phyloP scores from a whole-genome alignment of 2,888 invertebrate genomes.

The Amiota mariae region DNA sequence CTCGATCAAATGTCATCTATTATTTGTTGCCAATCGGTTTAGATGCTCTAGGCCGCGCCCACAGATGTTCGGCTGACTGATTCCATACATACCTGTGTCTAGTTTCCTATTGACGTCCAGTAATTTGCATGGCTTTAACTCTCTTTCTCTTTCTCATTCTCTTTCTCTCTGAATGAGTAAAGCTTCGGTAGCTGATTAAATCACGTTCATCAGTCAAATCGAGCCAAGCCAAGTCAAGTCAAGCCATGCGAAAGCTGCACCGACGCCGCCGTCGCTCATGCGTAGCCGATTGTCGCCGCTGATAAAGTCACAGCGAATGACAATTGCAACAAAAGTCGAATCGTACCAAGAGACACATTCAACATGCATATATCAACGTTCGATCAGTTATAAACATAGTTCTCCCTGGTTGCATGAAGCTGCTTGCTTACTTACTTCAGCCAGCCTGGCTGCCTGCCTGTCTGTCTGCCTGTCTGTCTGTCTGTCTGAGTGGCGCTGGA shows the following conservation, averaged over 20 bases:
- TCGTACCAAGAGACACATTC: not conserved
- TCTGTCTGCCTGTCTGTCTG: too few species aligned
- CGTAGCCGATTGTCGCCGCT: conserved; percentile 43
- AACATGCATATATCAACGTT: conserved; percentile 7
- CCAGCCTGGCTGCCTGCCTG: too few species aligned
- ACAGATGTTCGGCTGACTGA: not conserved
- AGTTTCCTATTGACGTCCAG: too few species aligned
- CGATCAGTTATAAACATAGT: not conserved
- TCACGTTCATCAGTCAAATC: conserved; percentile 72
- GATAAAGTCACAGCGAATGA: conserved; percentile 49
- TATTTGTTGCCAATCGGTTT: not conserved
- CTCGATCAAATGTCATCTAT: conserved; percentile 26
- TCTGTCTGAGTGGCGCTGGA: not conserved
- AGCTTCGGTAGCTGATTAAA: conserved; percentile 53
- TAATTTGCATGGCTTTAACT: conserved; percentile 16
- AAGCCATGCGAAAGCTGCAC: conserved; percentile 13
- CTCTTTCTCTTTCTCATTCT: not conserved
- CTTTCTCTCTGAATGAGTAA: not conserved
- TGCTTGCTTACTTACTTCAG: too few species aligned
- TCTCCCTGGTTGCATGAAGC: not conserved
- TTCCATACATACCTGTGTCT: not conserved
- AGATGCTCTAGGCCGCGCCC: conserved; percentile 17
- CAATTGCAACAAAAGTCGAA: conserved; percentile 49
- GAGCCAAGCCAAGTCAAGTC: conserved; percentile 44
- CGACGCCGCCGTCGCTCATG: conserved; percentile 40